Base-by-base conservation (phyloP, 2,113 vertebrate species). In the Thunnus thynnus region DNA sequence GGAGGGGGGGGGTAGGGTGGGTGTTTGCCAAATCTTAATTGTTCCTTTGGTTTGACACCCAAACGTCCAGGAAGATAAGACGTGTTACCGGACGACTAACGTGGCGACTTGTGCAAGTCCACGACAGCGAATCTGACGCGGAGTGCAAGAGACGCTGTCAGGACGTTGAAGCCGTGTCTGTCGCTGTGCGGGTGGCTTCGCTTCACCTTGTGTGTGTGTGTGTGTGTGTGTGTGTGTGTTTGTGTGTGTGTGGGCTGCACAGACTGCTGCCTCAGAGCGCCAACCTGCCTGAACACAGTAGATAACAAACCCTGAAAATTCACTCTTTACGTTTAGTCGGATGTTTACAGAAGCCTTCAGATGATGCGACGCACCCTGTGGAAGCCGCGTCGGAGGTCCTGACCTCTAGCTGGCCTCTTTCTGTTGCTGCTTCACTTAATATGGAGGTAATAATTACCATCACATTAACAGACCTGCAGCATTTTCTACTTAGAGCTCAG, bases 31-130 rank as follows among this genome's bases (percentile, higher is more conserved):
- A 25, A 6, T 73, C 76, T 25, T 84, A 72, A 82, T 32, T 78
- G 32, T 62, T 80, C 52, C 14, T 60, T 63, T 32, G 18, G 69
- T 84, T 46, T 30, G 48, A 84, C 13, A 22, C 69, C 77, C 32
- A 67, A 17, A 50, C 11, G 12, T 46, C n/a, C 41, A 14, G 55
- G 17, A 32, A 44, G 67, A 75, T 2, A 54, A 46, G 61, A 79
- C 14, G 48, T 20, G 52, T 52, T 36, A 1, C 0, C 9, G n/a
- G 50, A 22, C 5, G 50, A 22, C 5, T 9, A 17, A 18, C 30
- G 58, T 20, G 79, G 54, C 52, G 20, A 41, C 36, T 41, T 1
- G 36, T 41, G 36, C 7, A 41, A 41, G 9, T 5, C 9, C 36
- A 11, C 8, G 18, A 4, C 11, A 20, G 27, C 27, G n/a, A 72